Evolutionary conservation across 2,113 vertebrate species (phyloP).

Genomic region (Coptodon bakossiorum): DNA sequence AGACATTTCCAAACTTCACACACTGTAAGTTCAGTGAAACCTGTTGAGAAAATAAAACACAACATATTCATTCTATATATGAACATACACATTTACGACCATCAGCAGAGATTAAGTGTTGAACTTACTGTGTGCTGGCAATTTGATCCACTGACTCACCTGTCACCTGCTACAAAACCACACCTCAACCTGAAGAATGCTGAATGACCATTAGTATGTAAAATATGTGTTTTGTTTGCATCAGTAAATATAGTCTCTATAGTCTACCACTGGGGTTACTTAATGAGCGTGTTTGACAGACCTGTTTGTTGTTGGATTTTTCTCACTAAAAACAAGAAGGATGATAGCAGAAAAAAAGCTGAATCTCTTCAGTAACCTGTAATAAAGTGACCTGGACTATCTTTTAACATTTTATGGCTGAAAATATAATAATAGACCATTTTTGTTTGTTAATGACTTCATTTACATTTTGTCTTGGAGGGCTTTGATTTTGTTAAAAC

Average conservation of each 20-base stretch:
- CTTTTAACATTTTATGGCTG: too few relatives aligned
- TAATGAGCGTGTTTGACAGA: not conserved
- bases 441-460: too few relatives aligned
- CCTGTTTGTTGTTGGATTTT: not conserved
- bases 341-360: not conserved
- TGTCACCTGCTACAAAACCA: not conserved
- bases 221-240: not conserved
- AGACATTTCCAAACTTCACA: not conserved
- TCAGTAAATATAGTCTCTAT: too few relatives aligned
- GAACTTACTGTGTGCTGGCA: not conserved
- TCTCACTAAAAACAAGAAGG: not conserved
- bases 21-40: too few relatives aligned
- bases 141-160: not conserved
- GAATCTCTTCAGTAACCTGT: not conserved
- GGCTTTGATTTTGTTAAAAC: too few relatives aligned
- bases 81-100: not conserved
- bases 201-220: not conserved
- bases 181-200: not conserved
- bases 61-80: not conserved
- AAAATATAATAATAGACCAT: too few relatives aligned
- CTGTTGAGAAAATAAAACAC: not conserved
- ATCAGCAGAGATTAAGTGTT: not conserved
- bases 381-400: not conserved
- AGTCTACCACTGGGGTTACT: not conserved
- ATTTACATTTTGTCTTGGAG: too few relatives aligned